A percentile compares a stretch with the other conserved stretches of the same genome.
phyloP scores from a whole-genome alignment of 2,888 invertebrate genomes.

The Scaptodrosophila latifasciaeformis region DNA sequence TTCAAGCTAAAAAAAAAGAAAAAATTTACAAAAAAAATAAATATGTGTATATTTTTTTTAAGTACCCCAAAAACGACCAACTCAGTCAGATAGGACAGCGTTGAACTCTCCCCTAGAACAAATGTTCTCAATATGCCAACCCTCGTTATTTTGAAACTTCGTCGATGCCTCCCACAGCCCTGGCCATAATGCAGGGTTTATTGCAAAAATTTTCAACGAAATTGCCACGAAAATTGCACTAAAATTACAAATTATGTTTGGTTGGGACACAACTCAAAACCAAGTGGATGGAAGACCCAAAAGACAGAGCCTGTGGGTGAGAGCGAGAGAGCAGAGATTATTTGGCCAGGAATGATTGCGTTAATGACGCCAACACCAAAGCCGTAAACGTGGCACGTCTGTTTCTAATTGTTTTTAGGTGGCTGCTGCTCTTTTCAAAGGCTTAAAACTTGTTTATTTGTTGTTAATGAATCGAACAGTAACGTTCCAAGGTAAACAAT shows the following conservation, averaged over 20 bases:
- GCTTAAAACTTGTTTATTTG: too few species aligned
- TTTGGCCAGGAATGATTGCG: constrained; percentile 1
- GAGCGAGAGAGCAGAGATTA: too few species aligned
- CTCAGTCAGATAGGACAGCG: background rate
- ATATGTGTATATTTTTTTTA: too few species aligned
- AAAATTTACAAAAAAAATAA: too few species aligned
- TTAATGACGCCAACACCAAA: background rate
- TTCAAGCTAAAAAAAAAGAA: too few species aligned
- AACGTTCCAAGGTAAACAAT: too few species aligned
- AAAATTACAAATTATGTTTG: constrained; percentile 44
- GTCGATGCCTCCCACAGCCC: constrained; percentile 10
- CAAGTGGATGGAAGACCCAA: background rate
- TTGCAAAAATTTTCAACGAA: constrained; percentile 35
- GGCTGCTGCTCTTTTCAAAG: too few species aligned
- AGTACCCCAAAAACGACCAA: constrained; percentile 2
- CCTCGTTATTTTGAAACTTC: too few species aligned
- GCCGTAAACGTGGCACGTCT: constrained; percentile 49
- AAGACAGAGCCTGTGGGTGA: too few species aligned
- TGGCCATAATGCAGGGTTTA: constrained; percentile 19
- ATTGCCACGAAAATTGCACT: constrained; percentile 49
- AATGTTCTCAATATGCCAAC: constrained; percentile 43
- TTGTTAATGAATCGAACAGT: too few species aligned
- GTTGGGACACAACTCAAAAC: background rate
- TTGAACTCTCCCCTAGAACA: constrained; percentile 10
- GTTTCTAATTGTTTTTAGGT: constrained; percentile 65